Evolutionary conservation across 2,113 vertebrate genomes (phyloP).

Genomic region (Prionailurus bengalensis): DNA sequence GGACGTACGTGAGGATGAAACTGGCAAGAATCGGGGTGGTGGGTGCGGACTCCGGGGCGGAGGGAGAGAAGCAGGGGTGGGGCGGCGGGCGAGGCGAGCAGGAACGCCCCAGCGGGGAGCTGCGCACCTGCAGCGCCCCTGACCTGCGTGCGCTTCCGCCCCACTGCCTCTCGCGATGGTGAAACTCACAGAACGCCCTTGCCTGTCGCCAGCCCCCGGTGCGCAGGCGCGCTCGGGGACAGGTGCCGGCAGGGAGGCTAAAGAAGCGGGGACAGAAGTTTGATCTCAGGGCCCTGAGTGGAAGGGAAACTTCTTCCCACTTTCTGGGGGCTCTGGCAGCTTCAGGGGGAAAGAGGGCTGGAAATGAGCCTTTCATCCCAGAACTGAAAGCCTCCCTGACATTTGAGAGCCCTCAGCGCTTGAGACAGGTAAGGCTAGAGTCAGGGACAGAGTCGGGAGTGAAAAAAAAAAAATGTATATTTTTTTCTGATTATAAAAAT

Average conservation of each 20-base stretch:
- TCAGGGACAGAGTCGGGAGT: background rate
- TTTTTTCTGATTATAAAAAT: constrained; percentile 7
- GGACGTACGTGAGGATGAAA: background rate
- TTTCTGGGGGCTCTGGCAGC: background rate
- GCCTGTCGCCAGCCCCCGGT: background rate
- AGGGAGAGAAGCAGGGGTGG: background rate
- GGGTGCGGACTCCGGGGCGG: background rate
- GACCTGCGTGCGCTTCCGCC: background rate
- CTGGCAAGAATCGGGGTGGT: background rate
- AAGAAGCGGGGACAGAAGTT: background rate
- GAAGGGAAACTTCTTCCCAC: background rate
- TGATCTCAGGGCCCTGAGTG: background rate
- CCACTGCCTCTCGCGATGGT: background rate
- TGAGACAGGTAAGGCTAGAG: background rate
- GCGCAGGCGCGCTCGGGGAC: background rate
- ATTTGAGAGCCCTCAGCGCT: background rate
- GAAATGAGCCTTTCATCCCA: background rate
- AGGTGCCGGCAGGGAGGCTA: background rate
- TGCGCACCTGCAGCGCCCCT: background rate
- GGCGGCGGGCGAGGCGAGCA: background rate
- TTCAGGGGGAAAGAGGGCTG: accelerated
- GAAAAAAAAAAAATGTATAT: background rate
- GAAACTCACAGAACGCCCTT: background rate
- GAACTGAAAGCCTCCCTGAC: background rate
- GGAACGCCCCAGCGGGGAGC: background rate